A percentile compares a stretch with the other conserved stretches of the same genome.
These are phyloP conservation scores for Pissodes strobi DNA, from an alignment of 1,140 invertebrate species.

Conservation along the genomic window DNA sequence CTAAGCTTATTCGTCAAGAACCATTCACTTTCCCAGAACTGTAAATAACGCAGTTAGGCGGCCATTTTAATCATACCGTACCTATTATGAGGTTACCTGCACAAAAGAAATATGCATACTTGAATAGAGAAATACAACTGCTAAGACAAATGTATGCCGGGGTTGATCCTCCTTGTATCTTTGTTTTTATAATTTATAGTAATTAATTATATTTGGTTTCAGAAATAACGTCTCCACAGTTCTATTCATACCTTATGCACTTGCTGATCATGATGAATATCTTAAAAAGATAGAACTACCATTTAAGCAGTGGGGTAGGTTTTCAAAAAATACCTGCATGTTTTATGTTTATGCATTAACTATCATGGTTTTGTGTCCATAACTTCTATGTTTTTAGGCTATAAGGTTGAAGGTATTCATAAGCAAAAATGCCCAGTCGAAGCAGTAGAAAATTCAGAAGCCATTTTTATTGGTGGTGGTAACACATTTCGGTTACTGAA, in stretches of 20 bases:
- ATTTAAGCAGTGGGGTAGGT: conserved; percentile 66
- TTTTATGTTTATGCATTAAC: conserved; percentile 12
- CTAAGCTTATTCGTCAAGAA: too few species aligned
- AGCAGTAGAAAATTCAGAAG: conserved; percentile 67
- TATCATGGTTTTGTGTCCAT: conserved; percentile 32
- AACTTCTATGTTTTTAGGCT: too few species aligned
- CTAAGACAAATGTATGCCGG: too few species aligned
- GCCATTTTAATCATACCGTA: too few species aligned
- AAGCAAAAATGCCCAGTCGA: conserved; percentile 59
- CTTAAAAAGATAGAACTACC: conserved; percentile 64
- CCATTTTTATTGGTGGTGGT: conserved; percentile 80
- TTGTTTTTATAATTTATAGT: too few species aligned
- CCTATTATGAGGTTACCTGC: too few species aligned
- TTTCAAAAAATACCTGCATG: conserved; percentile 2
- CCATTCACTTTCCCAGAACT: too few species aligned
- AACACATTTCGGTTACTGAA: conserved; percentile 80
- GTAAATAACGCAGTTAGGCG: too few species aligned
- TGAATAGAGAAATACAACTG: too few species aligned
- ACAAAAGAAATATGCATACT: too few species aligned
- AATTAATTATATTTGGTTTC: too few species aligned
- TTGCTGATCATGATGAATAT: conserved; percentile 69
- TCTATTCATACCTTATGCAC: conserved; percentile 79
- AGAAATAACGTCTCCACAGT: conserved; percentile 69
- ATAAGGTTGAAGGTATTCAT: conserved; percentile 68
- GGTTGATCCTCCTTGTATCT: too few species aligned